These are phyloP conservation scores for Scleropages formosus DNA, from an alignment of 2,797 vertebrate species.

Conservation along the genomic window DNA sequence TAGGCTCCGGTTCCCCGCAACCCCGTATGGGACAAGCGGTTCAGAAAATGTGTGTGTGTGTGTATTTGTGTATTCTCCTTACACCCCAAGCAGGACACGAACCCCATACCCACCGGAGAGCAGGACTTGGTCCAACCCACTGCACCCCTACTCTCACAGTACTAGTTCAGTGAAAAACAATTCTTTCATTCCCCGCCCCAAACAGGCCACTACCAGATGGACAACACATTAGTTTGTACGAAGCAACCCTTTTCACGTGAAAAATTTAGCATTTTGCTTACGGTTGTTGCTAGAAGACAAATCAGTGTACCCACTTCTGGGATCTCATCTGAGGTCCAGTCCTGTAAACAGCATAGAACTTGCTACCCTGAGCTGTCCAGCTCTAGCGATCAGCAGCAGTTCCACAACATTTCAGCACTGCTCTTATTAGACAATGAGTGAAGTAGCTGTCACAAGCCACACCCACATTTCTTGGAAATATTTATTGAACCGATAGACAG, in stretches of 20 bases:
- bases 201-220: too few species aligned
- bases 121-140: too few species aligned
- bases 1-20: too few species aligned
- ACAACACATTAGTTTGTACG: too few species aligned
- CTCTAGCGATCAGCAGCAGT: not conserved
- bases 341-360: not conserved
- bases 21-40: too few species aligned
- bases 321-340: not conserved
- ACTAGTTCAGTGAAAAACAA: not conserved
- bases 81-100: too few species aligned
- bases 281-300: not conserved
- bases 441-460: not conserved
- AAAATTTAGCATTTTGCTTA: too few species aligned
- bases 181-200: not conserved
- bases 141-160: too few species aligned
- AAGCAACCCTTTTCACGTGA: too few species aligned
- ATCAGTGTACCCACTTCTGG: not conserved
- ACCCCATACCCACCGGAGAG: too few species aligned
- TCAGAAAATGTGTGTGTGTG: too few species aligned
- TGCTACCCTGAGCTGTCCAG: slow-evolving; percentile 4
- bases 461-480: not conserved
- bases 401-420: slow-evolving; percentile 1
- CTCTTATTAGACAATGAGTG: slow-evolving; percentile 20
- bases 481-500: slow-evolving; percentile 4
- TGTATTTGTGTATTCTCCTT: too few species aligned